phyloP scores from a whole-genome alignment of 2,888 invertebrate genomes.

The Onthophagus sagittarius region DNA sequence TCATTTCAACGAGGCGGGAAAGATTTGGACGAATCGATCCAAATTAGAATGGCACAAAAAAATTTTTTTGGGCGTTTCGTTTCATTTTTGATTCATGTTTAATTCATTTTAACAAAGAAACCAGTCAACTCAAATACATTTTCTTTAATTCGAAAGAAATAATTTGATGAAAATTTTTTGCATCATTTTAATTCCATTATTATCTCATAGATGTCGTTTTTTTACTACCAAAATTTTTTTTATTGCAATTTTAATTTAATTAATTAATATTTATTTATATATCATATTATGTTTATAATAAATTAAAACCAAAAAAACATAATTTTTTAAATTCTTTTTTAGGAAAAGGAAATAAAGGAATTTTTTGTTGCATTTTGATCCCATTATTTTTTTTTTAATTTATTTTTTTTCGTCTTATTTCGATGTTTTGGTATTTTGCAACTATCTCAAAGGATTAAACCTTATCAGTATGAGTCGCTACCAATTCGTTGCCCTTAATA shows the following conservation, averaged over 20 bases:
- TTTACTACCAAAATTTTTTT: too few species aligned
- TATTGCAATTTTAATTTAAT: too few species aligned
- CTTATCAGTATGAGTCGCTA: not conserved
- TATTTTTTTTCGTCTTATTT: not conserved
- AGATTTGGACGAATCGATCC: not conserved
- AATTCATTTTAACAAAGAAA: too few species aligned
- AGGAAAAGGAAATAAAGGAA: too few species aligned
- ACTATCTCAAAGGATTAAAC: not conserved
- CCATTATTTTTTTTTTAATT: not conserved
- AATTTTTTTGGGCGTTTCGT: not conserved
- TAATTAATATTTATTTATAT: too few species aligned
- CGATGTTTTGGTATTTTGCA: not conserved
- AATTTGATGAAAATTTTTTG: not conserved
- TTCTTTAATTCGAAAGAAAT: not conserved
- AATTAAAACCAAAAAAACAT: too few species aligned
- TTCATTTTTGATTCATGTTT: too few species aligned
- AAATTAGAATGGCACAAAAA: not conserved
- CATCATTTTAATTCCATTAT: not conserved
- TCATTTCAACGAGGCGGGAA: constrained; percentile 10
- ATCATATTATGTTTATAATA: too few species aligned
- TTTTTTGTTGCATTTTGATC: not conserved
- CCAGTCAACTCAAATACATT: too few species aligned
- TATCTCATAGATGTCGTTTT: not conserved
- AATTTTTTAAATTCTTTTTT: too few species aligned
- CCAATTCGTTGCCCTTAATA: not conserved